Conservation (phyloP, 2,888 invertebrate genomes). For the Drosophila kanekoi region DNA sequence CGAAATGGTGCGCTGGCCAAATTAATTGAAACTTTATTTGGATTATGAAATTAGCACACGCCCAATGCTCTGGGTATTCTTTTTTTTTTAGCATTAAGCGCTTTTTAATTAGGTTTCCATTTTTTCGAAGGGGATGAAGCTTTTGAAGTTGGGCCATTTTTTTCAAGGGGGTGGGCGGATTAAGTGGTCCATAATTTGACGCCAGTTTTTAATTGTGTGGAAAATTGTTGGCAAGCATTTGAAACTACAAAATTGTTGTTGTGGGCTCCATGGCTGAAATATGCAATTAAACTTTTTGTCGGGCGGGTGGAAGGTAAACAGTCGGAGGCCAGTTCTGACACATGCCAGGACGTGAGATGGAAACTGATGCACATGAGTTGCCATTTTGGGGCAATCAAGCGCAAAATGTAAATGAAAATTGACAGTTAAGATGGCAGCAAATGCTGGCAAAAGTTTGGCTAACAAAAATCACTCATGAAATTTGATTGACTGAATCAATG, state of each 20-base stretch:
- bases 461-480: constrained; percentile 77
- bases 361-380: constrained; percentile 17
- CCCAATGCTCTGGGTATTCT: constrained; percentile 49
- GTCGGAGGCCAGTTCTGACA: constrained; percentile 16
- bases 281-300: constrained; percentile 62
- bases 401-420: constrained; percentile 74
- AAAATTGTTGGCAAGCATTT: constrained; percentile 60
- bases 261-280: constrained; percentile 33
- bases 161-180: constrained; percentile 12
- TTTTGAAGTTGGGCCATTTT: constrained; percentile 45
- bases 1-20: constrained; percentile 58
- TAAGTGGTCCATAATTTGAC: constrained; percentile 65
- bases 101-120: constrained; percentile 74
- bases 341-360: constrained; percentile 4
- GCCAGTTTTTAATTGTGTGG: constrained; percentile 70
- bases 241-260: constrained; percentile 48
- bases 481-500: constrained; percentile 79
- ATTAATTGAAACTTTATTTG: constrained; percentile 81
- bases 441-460: constrained; percentile 44
- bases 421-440: constrained; percentile 58
- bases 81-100: constrained; percentile 62
- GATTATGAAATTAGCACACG: constrained; percentile 79
- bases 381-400: constrained; percentile 58
- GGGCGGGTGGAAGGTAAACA: constrained; percentile 5
- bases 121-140: constrained; percentile 20